These are phyloP conservation scores for Hypotaenidia philippensis DNA, from an alignment of 2,797 vertebrate species.

Conservation along the genomic window DNA sequence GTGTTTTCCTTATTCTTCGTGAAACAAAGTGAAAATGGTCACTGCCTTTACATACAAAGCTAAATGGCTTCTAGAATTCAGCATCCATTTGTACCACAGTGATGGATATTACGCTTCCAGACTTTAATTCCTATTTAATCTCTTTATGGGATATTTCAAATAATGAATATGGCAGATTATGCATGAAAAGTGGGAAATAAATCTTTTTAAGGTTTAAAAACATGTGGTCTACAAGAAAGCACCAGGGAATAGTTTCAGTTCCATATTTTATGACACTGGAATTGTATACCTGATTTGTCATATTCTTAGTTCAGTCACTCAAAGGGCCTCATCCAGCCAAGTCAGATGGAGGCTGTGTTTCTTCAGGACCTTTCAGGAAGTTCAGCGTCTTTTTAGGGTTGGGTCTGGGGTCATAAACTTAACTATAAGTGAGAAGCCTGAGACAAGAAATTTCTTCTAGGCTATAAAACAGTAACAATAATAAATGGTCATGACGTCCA, in stretches of 20 bases:
- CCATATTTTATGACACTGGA: constrained; percentile 26
- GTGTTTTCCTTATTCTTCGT: constrained; percentile 53
- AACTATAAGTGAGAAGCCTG: not conserved
- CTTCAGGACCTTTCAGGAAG: not conserved
- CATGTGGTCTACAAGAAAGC: constrained; percentile 38
- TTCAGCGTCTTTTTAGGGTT: not conserved
- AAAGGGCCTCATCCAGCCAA: not conserved
- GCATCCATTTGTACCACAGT: constrained; percentile 50
- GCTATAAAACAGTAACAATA: not conserved
- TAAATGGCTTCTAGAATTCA: constrained; percentile 32
- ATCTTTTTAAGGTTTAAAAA: constrained; percentile 67
- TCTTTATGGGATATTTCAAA: constrained; percentile 73
- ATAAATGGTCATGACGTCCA: not conserved
- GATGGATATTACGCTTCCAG: constrained; percentile 64
- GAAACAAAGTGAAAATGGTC: constrained; percentile 44
- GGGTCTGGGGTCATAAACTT: not conserved
- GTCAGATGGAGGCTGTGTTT: not conserved
- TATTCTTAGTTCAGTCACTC: not conserved
- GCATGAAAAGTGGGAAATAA: constrained; percentile 64
- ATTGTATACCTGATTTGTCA: constrained; percentile 41
- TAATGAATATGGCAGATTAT: constrained; percentile 73
- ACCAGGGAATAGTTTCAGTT: constrained; percentile 45
- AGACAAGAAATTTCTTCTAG: not conserved
- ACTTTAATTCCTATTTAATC: constrained; percentile 76
- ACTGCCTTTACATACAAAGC: constrained; percentile 33